A percentile compares a stretch with the other conserved stretches of the same genome.
Evolutionary conservation across 64 coral and sea anemone species (phyloP).

Genomic region (Trachythela sp.): DNA sequence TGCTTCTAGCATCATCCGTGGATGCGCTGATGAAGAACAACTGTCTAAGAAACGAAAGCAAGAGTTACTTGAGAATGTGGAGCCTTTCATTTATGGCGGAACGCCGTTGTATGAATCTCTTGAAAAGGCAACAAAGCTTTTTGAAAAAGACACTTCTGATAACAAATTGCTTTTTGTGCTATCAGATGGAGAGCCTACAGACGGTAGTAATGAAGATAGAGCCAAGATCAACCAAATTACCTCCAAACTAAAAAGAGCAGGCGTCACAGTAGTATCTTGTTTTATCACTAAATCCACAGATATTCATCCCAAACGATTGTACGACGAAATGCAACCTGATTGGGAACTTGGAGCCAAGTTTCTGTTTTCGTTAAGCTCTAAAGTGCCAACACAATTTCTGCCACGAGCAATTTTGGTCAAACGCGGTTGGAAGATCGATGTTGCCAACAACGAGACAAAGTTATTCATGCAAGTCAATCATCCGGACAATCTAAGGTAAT

Average conservation of each 20-base stretch:
- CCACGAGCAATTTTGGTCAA: constrained; percentile 53
- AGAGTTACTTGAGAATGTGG: background rate
- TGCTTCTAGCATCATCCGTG: constrained; percentile 46
- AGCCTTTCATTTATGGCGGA: constrained; percentile 37
- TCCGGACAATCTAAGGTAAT: constrained; percentile 33
- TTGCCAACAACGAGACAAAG: constrained; percentile 1
- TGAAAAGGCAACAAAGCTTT: background rate
- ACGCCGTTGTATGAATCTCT: constrained; percentile 23
- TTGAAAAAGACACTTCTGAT: background rate
- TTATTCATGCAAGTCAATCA: constrained; percentile 10
- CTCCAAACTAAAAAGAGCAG: background rate
- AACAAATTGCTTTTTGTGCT: constrained; percentile 41
- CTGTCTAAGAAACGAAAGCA: background rate
- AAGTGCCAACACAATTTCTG: constrained; percentile 9
- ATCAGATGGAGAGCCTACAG: constrained; percentile 39
- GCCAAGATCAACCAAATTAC: background rate
- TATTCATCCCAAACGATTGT: constrained; percentile 20
- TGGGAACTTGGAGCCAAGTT: constrained; percentile 29
- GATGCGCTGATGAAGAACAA: background rate
- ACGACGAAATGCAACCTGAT: background rate
- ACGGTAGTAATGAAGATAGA: constrained; percentile 17
- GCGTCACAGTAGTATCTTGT: background rate
- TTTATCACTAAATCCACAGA: background rate
- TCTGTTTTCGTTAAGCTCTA: constrained; percentile 45
- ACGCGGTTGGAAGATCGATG: constrained; percentile 49